Conservation (phyloP, 2,797 vertebrate genomes). For the Eidolon dupreanum region DNA sequence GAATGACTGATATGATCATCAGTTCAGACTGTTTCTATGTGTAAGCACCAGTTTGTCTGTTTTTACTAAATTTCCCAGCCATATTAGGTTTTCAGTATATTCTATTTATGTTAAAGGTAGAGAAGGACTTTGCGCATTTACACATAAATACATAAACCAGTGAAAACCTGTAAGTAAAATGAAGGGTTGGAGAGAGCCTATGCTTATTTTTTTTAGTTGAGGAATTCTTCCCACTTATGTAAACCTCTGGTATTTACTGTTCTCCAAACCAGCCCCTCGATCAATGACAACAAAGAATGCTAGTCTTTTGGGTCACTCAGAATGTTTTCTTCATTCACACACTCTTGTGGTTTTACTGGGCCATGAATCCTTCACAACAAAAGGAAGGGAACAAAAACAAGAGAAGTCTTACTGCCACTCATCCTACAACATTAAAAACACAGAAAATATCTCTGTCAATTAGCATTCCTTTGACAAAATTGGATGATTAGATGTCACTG, state of each 20-base stretch:
- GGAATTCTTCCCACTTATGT: not conserved
- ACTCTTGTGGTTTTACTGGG: not conserved
- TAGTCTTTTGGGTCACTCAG: not conserved
- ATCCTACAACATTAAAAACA: not conserved
- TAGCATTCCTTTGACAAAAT: not conserved
- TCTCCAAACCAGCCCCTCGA: not conserved
- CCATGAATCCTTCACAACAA: slow-evolving; percentile 23
- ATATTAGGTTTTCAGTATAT: not conserved
- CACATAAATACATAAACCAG: not conserved
- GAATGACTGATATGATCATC: not conserved
- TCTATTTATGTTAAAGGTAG: not conserved
- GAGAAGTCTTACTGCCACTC: not conserved
- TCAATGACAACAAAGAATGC: not conserved
- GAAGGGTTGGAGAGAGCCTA: not conserved
- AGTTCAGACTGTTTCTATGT: not conserved
- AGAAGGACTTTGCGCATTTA: not conserved
- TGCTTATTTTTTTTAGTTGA: not conserved
- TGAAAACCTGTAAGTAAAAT: not conserved
- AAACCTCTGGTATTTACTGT: not conserved
- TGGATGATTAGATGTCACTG: not conserved
- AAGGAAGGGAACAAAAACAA: slow-evolving; percentile 25
- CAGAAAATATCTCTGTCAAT: not conserved
- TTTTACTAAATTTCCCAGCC: not conserved
- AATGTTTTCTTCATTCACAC: not conserved
- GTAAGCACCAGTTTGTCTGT: not conserved